A percentile compares a stretch with the other conserved stretches of the same genome.
Evolutionary conservation across 2,888 invertebrate genomes (phyloP).

Genomic region (Sinelater perroti): DNA sequence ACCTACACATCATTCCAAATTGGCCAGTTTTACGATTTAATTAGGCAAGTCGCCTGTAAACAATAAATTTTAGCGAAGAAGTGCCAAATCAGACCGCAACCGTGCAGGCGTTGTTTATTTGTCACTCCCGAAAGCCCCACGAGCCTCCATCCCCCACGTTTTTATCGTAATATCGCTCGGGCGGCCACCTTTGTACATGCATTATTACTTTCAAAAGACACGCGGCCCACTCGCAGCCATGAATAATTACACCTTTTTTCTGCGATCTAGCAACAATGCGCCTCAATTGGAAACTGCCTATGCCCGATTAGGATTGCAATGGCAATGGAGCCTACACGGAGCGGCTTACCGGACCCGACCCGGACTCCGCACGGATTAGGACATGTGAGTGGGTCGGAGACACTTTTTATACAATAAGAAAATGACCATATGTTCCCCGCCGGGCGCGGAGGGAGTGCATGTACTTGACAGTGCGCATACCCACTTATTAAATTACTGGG

Average conservation of each 20-base stretch:
- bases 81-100: too few species aligned
- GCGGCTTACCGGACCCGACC: conserved; percentile 24
- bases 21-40: background rate
- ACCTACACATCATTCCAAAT: background rate
- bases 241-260: conserved; percentile 29
- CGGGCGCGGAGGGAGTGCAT: conserved; percentile 25
- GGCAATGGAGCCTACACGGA: conserved; percentile 29
- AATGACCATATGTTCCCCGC: conserved; percentile 31
- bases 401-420: conserved; percentile 27
- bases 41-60: background rate
- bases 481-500: conserved; percentile 23
- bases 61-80: background rate
- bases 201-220: conserved; percentile 15
- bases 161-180: background rate
- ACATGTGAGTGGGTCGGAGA: conserved; percentile 31
- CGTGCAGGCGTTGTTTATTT: too few species aligned
- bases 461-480: conserved; percentile 18
- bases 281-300: conserved; percentile 34
- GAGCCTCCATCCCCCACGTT: background rate
- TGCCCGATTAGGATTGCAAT: conserved; percentile 29
- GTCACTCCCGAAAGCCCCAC: too few species aligned
- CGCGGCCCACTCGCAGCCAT: conserved; percentile 24
- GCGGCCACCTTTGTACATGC: background rate
- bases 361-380: conserved; percentile 29
- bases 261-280: conserved; percentile 25